Base-by-base conservation (phyloP, 2,113 vertebrate genomes). In the Pao palembangensis region DNA sequence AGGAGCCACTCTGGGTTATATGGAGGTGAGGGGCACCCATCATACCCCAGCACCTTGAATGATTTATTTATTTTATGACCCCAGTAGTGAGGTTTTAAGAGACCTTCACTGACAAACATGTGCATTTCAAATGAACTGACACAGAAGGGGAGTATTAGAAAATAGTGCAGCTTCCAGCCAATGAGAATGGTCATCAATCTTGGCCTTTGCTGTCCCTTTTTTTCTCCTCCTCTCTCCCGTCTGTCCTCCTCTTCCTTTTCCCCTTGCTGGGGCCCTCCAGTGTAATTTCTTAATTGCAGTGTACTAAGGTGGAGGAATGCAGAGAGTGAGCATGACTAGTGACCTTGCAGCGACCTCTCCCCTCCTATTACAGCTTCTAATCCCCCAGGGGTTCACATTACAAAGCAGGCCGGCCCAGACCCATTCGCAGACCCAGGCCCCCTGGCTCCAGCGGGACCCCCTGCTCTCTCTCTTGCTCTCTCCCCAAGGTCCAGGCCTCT, bases 1-100 rank as follows among this genome's bases (percentile, higher is more conserved):
- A 91, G 91, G 92, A 92, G 82, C 78, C 81, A 75, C 85, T 88
- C 28, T 87, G 92, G 93, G 94, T 95, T 96, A 95, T 92, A 91
- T 87, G 89, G 94, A 94, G 93, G 92, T 92, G 92, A 94, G 92
- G 34, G 72, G 73, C 75, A 72, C 69, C 81, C 75, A 78, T 79
- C 84, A 69, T 73, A 60, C 62, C 73, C 76, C 58, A 49, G 49
- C 78, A 58, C 71, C 66, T 69, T 59, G 53, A 69, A 81, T 84
- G 85, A 87, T 90, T 89, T 82, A 87, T 87, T 88, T 75, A 63
- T 76, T 90, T 90, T 88, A 89, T 84, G 82, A 85, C 79, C 83
- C 56, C 67, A 51, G 83, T 88, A 88, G 88, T 87, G 80, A 71
- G 85, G 71, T 85, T 90, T 91, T 90, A 90, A 90, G 85, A 89